Conservation (phyloP, 2,888 invertebrate genomes). For the Ditylenchus weischeri region DNA sequence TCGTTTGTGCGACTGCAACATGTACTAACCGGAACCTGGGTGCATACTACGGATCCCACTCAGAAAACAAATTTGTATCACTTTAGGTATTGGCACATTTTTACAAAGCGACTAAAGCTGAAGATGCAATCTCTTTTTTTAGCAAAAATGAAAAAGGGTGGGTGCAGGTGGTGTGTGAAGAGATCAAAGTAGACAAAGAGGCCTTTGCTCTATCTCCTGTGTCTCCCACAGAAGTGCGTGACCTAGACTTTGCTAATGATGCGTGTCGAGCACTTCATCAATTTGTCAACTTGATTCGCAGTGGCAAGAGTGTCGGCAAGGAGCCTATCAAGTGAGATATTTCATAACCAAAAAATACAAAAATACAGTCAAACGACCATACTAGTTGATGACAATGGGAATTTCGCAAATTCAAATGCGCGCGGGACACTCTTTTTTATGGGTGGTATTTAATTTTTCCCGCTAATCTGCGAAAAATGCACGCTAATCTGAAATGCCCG, state of each 20-base stretch:
- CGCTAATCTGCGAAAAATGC: too few species aligned
- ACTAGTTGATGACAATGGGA: too few species aligned
- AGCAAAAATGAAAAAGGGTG: constrained; percentile 57
- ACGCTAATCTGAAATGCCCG: too few species aligned
- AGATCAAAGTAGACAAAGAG: constrained; percentile 93
- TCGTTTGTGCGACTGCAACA: constrained; percentile 88
- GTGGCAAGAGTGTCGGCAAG: constrained; percentile 49
- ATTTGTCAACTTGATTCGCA: constrained; percentile 52
- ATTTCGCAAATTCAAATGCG: too few species aligned
- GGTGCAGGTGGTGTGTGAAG: constrained; percentile 79
- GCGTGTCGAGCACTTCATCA: constrained; percentile 81
- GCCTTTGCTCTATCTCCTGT: constrained; percentile 96
- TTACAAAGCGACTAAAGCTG: too few species aligned
- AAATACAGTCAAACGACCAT: constrained; percentile 5
- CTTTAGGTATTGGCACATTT: constrained; percentile 34
- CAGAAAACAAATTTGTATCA: constrained; percentile 70
- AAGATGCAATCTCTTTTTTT: not conserved
- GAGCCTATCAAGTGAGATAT: constrained; percentile 49
- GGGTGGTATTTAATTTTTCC: too few species aligned
- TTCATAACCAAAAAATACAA: not conserved
- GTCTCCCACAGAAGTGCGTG: constrained; percentile 91
- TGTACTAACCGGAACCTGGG: constrained; percentile 64
- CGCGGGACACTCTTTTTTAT: too few species aligned
- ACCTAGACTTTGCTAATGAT: constrained; percentile 98
- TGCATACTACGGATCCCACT: constrained; percentile 86